Base-by-base conservation (phyloP, 2,797 vertebrate species). In the Pogonophryne albipinna region DNA sequence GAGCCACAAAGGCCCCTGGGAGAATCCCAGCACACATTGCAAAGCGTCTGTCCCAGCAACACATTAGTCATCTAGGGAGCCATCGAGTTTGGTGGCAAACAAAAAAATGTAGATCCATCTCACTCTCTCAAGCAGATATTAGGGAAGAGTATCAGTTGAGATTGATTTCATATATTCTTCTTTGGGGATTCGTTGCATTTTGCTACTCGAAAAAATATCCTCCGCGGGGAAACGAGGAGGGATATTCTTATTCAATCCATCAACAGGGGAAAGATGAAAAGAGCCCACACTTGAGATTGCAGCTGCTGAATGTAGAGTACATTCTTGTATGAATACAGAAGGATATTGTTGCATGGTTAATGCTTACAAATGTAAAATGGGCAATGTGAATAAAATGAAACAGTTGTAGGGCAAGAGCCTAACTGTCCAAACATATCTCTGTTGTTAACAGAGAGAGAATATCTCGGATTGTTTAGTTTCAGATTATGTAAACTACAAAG, bases 21-120 rank as follows among this genome's bases (percentile, higher is more conserved):
- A 88, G 86, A 92, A 92, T 92, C 90, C 91, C 92, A 63, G 81
- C 93, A 92, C 94, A 91, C 95, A 94, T 94, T 93, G 94, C 94
- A 85, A 49, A 94, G 91, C 94, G 90, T 92, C 94, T 95, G 93
- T 94, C 95, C 91, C 94, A 93, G 90, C 86, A 92, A 77, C 77
- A 91, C 95, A 95, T 96, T 96, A 91, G 95, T 95, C 94, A 94
- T 95, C 92, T 66, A 11, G 41, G 34, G 89, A 87, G 74, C 76
- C 45, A 86, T 84, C 78, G 82, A 87, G 83, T 88, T 70, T 71
- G 80, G 85, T 84, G 79, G 56, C 17, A 85, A 86, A 75, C 83
- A 85, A 78, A 38, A 38, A 38, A 88, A 91, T 78, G 64, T 60
- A 82, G 87, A 88, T 92, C 77, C 69, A 84, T 89, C 87, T 89